phyloP scores from a whole-genome alignment of 2,113 vertebrate species.

The Piprites chloris region DNA sequence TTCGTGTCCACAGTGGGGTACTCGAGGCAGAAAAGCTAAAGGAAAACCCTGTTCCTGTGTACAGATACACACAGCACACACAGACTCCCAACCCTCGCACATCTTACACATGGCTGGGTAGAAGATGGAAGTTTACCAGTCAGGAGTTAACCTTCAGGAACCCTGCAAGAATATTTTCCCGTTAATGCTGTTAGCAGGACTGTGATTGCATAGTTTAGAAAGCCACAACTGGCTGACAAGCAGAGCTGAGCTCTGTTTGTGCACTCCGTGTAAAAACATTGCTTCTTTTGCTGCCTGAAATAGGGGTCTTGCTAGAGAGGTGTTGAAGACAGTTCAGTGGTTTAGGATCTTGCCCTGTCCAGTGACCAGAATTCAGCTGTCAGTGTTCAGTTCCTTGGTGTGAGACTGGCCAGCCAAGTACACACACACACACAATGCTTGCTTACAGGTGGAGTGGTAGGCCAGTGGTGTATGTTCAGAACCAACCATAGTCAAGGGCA shows the following conservation, averaged over 20 bases:
- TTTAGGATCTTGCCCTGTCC: neutral
- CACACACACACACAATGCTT: neutral
- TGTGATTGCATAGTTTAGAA: neutral
- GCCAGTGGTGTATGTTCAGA: neutral
- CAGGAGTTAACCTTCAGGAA: neutral
- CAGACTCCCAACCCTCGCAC: neutral
- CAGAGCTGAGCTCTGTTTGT: neutral
- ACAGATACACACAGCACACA: neutral
- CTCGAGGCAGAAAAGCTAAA: neutral
- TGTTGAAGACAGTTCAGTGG: neutral
- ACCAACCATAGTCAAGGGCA: neutral
- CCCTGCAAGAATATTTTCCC: neutral
- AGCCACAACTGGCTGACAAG: neutral
- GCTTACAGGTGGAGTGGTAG: neutral
- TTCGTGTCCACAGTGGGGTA: neutral
- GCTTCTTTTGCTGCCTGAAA: neutral
- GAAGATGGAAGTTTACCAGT: neutral
- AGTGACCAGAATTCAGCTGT: neutral
- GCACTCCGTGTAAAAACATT: neutral
- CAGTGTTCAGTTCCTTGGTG: neutral
- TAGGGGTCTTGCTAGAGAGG: neutral
- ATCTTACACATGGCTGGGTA: neutral
- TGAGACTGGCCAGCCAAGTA: neutral
- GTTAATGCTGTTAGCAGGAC: neutral
- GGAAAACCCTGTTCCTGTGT: neutral